phyloP scores from a whole-genome alignment of 2,797 vertebrate species.

The Hypotaenidia philippensis region DNA sequence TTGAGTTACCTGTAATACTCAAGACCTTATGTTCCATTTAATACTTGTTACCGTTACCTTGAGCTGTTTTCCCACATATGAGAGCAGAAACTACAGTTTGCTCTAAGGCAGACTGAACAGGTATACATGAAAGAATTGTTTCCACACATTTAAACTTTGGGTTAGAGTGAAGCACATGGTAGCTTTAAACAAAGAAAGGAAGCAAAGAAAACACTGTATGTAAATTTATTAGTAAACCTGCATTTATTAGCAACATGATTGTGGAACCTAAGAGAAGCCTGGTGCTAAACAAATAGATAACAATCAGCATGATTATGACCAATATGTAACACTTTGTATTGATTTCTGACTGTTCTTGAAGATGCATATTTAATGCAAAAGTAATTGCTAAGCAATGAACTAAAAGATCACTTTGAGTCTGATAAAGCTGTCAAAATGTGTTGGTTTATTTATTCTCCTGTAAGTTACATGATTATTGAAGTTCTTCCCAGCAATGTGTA shows the following conservation, averaged over 20 bases:
- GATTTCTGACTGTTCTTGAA: neutral
- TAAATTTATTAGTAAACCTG: neutral
- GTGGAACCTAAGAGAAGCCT: neutral
- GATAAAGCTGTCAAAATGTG: neutral
- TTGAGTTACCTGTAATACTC: neutral
- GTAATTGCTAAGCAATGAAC: neutral
- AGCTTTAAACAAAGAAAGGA: neutral
- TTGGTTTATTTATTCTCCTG: neutral
- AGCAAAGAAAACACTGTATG: fast-evolving
- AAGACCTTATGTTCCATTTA: neutral
- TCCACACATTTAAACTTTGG: neutral
- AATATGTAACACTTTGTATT: neutral
- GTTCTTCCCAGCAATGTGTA: neutral
- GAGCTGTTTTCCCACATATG: neutral
- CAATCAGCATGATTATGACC: neutral
- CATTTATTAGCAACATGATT: neutral
- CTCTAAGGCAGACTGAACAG: neutral
- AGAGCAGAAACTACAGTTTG: neutral
- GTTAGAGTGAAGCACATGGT: neutral
- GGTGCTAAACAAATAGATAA: neutral
- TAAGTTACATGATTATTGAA: neutral
- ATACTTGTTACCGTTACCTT: neutral
- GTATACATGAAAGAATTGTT: neutral
- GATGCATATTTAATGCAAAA: neutral
- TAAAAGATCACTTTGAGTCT: neutral